phyloP scores from a whole-genome alignment of 2,113 vertebrate genomes.

The Indri indri region DNA sequence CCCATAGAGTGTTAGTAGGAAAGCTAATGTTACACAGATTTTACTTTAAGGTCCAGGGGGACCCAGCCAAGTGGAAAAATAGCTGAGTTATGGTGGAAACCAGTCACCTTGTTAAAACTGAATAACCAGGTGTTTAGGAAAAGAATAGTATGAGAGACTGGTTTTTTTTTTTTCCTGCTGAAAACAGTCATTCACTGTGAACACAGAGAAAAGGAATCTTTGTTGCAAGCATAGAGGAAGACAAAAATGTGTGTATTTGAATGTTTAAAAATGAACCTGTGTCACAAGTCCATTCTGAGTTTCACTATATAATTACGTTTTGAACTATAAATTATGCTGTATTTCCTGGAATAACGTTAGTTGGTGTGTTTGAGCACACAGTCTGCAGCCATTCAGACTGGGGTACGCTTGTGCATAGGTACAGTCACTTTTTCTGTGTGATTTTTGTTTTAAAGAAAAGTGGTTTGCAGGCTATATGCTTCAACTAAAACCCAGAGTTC shows the following conservation, averaged over 20 bases:
- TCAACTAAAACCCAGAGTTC: neutral
- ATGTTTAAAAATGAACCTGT: neutral
- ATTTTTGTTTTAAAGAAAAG: neutral
- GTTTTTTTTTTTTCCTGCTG: slow-evolving; percentile 29
- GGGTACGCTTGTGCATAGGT: neutral
- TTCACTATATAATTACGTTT: neutral
- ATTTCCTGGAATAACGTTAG: slow-evolving; percentile 26
- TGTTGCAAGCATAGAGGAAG: slow-evolving; percentile 40
- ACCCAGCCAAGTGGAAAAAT: slow-evolving; percentile 66
- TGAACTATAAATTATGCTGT: neutral
- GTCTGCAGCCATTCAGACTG: neutral
- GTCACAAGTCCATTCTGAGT: neutral
- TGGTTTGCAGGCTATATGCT: neutral
- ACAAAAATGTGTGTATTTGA: slow-evolving; percentile 24
- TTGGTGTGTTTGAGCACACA: neutral
- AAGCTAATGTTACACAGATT: slow-evolving; percentile 50
- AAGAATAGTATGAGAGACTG: slow-evolving; percentile 78
- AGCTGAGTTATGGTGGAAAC: slow-evolving; percentile 77
- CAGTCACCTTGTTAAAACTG: slow-evolving; percentile 68
- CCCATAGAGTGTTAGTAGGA: neutral
- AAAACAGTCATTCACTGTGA: slow-evolving; percentile 30
- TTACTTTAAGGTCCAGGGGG: slow-evolving; percentile 47
- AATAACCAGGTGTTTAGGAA: slow-evolving; percentile 74
- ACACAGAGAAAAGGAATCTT: slow-evolving; percentile 46
- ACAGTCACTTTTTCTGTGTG: neutral